Conservation (phyloP, 2,888 invertebrate genomes). For the Nomada goodeniana region DNA sequence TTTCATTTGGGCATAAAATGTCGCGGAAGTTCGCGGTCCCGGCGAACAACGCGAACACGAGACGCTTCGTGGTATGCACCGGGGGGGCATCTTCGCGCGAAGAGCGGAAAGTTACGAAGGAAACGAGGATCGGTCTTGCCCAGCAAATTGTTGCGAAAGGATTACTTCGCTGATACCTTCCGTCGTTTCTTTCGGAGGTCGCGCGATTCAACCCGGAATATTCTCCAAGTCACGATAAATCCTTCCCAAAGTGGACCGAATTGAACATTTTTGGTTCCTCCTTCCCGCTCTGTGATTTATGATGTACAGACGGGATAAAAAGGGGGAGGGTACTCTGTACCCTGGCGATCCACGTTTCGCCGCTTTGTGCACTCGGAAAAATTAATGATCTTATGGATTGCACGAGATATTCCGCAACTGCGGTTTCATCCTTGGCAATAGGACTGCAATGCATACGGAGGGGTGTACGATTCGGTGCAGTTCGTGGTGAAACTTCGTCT, state of each 20-base stretch:
- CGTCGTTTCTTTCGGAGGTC: neutral
- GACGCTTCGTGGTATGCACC: neutral
- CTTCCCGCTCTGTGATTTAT: neutral
- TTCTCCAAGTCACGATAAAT: constrained; percentile 4
- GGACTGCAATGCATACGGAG: neutral
- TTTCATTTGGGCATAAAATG: neutral
- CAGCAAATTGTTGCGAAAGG: constrained; percentile 36
- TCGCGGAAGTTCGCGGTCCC: neutral
- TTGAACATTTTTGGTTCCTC: constrained; percentile 14
- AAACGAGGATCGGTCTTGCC: constrained; percentile 4
- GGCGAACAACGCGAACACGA: constrained; percentile 23
- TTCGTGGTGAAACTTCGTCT: neutral
- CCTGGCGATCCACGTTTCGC: constrained; percentile 5
- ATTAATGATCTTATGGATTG: constrained; percentile 43
- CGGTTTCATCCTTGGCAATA: constrained; percentile 3
- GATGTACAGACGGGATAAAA: neutral
- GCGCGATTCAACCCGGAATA: constrained; percentile 8
- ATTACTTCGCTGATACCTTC: constrained; percentile 33
- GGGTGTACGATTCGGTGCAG: too few species aligned
- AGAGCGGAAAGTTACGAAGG: constrained; percentile 20
- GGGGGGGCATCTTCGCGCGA: constrained; percentile 1
- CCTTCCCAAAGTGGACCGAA: neutral
- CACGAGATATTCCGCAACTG: neutral
- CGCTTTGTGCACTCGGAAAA: constrained; percentile 25
- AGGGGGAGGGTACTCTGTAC: neutral